phyloP scores from a whole-genome alignment of 2,888 invertebrate species.

The Harpalus rubripes region DNA sequence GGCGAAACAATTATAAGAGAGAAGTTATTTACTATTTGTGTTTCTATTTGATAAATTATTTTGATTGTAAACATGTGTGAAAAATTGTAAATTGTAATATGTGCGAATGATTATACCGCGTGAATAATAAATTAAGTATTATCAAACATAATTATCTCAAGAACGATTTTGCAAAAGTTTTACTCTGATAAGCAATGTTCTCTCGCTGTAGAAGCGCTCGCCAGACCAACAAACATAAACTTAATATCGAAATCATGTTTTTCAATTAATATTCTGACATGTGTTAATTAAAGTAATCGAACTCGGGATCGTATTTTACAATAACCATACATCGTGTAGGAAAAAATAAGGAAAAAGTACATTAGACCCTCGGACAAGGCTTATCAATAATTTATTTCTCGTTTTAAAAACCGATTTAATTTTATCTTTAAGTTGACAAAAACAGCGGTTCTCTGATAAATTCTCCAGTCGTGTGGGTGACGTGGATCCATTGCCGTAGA shows the following conservation, averaged over 20 bases:
- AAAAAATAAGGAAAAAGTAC: slow-evolving; percentile 45
- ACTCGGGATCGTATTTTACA: slow-evolving; percentile 58
- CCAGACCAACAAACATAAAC: slow-evolving; percentile 56
- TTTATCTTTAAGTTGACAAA: slow-evolving; percentile 55
- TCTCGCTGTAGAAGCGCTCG: slow-evolving; percentile 35
- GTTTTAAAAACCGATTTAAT: slow-evolving; percentile 59
- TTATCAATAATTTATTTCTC: slow-evolving; percentile 60
- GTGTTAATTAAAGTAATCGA: slow-evolving; percentile 64
- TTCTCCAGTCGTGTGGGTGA: slow-evolving; percentile 51
- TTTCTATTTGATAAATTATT: background rate
- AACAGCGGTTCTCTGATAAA: slow-evolving; percentile 39
- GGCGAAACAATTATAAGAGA: too few relatives aligned
- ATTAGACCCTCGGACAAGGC: slow-evolving; percentile 52
- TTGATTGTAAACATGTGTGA: background rate
- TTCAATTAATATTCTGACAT: slow-evolving; percentile 66
- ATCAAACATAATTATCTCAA: slow-evolving; percentile 58
- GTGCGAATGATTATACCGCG: slow-evolving; percentile 40
- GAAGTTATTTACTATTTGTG: background rate
- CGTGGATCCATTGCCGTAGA: slow-evolving; percentile 40
- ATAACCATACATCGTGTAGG: slow-evolving; percentile 38
- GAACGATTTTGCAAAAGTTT: slow-evolving; percentile 62
- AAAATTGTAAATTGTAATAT: background rate
- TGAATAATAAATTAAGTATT: slow-evolving; percentile 58
- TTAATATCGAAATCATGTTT: slow-evolving; percentile 64
- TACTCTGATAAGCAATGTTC: slow-evolving; percentile 40